Evolutionary conservation across 2,888 invertebrate genomes (phyloP).

Genomic region (Cosmopolites sordidus): DNA sequence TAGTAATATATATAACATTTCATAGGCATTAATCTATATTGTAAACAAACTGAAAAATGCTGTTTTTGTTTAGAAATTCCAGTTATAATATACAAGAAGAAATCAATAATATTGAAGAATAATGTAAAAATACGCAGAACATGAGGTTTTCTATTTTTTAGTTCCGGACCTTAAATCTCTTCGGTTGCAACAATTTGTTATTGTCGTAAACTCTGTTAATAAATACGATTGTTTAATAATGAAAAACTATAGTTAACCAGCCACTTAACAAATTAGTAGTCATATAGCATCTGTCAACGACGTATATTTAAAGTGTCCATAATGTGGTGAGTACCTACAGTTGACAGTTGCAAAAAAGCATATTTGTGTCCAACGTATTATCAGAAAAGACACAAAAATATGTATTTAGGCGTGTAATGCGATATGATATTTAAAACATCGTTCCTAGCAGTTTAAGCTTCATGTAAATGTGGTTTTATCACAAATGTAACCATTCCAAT

Average conservation of each 20-base stretch:
- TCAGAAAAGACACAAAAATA: slow-evolving; percentile 18
- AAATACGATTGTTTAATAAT: no score
- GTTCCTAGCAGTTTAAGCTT: slow-evolving; percentile 18
- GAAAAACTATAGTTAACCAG: slow-evolving; percentile 7
- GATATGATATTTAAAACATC: slow-evolving; percentile 14
- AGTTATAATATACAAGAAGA: no score
- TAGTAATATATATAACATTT: no score
- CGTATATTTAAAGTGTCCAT: background rate
- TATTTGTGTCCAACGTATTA: slow-evolving; percentile 23
- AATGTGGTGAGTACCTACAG: slow-evolving; percentile 1
- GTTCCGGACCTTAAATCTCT: no score
- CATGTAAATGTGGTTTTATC: slow-evolving; percentile 22
- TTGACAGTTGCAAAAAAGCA: slow-evolving; percentile 18
- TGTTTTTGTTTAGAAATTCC: no score
- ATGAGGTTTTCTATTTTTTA: no score
- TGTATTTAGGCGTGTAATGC: slow-evolving; percentile 8
- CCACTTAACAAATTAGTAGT: slow-evolving; percentile 21
- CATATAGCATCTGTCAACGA: slow-evolving; percentile 20
- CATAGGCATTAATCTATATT: no score
- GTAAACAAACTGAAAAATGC: no score
- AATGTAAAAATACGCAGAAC: no score
- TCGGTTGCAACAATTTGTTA: no score
- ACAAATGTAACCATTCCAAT: slow-evolving; percentile 20
- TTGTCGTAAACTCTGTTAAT: no score
- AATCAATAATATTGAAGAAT: no score